A percentile compares a stretch with the other conserved stretches of the same genome.
phyloP scores from a whole-genome alignment of 2,888 invertebrate genomes.

The Dorcus parallelipipedus region DNA sequence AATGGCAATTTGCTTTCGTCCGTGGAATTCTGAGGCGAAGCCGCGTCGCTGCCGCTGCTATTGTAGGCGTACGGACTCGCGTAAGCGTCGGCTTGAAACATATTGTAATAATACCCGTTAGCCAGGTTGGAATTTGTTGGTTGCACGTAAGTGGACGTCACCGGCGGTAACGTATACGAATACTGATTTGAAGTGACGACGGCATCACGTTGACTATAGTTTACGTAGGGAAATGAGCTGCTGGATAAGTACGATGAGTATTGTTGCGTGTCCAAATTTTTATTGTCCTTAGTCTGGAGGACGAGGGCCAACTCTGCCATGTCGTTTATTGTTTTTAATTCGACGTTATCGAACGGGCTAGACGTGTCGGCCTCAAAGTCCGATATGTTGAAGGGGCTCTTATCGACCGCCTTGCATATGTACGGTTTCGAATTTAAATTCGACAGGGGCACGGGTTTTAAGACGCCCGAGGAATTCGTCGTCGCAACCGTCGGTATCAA shows the following conservation, averaged over 20 bases:
- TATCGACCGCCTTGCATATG: slow-evolving; percentile 29
- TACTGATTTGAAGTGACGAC: slow-evolving; percentile 11
- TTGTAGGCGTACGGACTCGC: slow-evolving; percentile 13
- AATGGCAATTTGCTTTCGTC: slow-evolving; percentile 17
- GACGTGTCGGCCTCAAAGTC: slow-evolving; percentile 92
- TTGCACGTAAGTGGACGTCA: slow-evolving; percentile 11
- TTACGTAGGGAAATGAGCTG: slow-evolving; percentile 18
- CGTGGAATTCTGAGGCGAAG: slow-evolving; percentile 8
- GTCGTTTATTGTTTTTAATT: slow-evolving; percentile 88
- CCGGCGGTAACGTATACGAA: slow-evolving; percentile 15
- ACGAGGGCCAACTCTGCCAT: slow-evolving; percentile 87
- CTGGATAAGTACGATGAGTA: slow-evolving; percentile 8
- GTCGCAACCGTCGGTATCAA: slow-evolving; percentile 38
- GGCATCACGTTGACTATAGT: slow-evolving; percentile 5
- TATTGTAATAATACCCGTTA: slow-evolving; percentile 27
- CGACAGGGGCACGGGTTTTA: slow-evolving; percentile 48
- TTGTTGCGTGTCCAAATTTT: slow-evolving; percentile 20
- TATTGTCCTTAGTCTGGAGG: slow-evolving; percentile 46
- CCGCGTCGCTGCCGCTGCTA: slow-evolving; percentile 10
- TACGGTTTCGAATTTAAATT: slow-evolving; percentile 25
- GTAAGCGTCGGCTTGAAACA: slow-evolving; percentile 13
- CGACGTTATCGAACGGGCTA: slow-evolving; percentile 91
- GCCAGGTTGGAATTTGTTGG: slow-evolving; percentile 14
- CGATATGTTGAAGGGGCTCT: slow-evolving; percentile 55
- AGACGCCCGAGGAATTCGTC: slow-evolving; percentile 38